Evolutionary conservation across 2,888 invertebrate species (phyloP), one percentile per base, ranked within the genome.

Genomic region (Linnaemya tessellans): DNA sequence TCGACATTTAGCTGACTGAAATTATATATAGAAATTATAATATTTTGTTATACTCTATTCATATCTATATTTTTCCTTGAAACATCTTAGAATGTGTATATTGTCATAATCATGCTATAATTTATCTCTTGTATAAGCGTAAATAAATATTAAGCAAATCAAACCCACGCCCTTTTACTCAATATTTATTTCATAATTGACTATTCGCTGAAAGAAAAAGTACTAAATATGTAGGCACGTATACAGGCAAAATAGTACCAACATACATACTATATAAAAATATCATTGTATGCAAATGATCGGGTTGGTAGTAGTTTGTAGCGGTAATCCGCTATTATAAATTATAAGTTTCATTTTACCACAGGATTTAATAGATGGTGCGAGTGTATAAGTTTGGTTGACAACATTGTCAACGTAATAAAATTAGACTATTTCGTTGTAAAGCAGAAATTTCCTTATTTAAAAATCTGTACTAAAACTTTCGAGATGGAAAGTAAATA

Each of bases 401-500:
- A 77, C 71, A 82, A 71, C 46, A 65, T 25, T 82, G 71, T 65
- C n/a, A 64, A n/a, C 15, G 38, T n/a, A 65, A 49, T 65, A 65
- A 60, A 74, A 80, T 68, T 67, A 51, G 67, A 80, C 67, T 58
- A 18, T 49, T 80, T 80, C 3, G 51, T 41, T 58, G 73, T 65
- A 80, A 80, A 82, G 75, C 5, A 41, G 20, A 70, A 60, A 79
- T 80, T 85, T 85, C 82, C 85, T 82, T 79, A 71, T 77, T 62
- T 60, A 51, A 79, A 79, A 41, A 49, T 51, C 15, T 60, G 25
- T 71, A 71, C 65, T 75, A 71, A 82, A 85, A 75, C 65, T 79
- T 54, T 85, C 75, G 85, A 85, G 82, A 85, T 80, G 82, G 79
- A 80, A 85, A 82, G 85, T 82, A 85, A 82, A 82, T 82, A 73